Percentiles rank a stretch among this genome's conserved stretches.
Evolutionary conservation across 2,888 invertebrate genomes (phyloP).

Genomic region (Netelia virgata): DNA sequence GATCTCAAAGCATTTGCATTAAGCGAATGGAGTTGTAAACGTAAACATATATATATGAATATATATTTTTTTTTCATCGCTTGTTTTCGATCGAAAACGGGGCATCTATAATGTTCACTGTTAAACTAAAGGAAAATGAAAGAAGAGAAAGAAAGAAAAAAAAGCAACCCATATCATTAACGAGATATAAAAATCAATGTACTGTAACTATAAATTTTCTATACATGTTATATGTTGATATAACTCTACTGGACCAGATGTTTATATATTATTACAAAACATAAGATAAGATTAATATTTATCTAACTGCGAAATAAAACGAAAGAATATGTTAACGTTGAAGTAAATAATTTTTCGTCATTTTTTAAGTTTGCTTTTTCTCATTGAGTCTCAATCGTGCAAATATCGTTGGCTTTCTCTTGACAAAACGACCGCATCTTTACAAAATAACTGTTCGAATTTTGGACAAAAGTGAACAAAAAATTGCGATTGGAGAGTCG

Average conservation of each 20-base stretch:
- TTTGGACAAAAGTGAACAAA: conserved; percentile 12
- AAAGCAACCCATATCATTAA: conserved; percentile 69
- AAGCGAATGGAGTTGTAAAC: conserved; percentile 26
- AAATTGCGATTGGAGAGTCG: conserved; percentile 26
- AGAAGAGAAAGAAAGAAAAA: conserved; percentile 46
- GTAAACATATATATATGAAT: conserved; percentile 19
- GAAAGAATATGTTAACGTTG: conserved; percentile 75
- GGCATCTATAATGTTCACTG: conserved; percentile 77
- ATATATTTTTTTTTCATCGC: conserved; percentile 31
- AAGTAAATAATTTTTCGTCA: conserved; percentile 60
- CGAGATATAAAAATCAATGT: conserved; percentile 76
- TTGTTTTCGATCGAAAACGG: conserved; percentile 60
- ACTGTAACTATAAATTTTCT: conserved; percentile 83
- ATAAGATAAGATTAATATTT: conserved; percentile 80
- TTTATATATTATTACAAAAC: conserved; percentile 83
- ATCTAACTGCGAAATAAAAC: conserved; percentile 76
- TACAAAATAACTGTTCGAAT: conserved; percentile 10
- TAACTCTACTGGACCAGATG: conserved; percentile 84
- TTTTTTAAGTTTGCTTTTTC: too few relatives aligned
- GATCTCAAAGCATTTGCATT: conserved; percentile 22
- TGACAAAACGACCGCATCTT: conserved; percentile 68
- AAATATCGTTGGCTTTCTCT: conserved; percentile 63
- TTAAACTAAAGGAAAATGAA: conserved; percentile 71
- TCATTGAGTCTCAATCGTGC: conserved; percentile 24
- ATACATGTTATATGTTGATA: conserved; percentile 84